Base-by-base conservation (phyloP, 2,113 vertebrate genomes). In the Brachyhypopomus occidentalis region DNA sequence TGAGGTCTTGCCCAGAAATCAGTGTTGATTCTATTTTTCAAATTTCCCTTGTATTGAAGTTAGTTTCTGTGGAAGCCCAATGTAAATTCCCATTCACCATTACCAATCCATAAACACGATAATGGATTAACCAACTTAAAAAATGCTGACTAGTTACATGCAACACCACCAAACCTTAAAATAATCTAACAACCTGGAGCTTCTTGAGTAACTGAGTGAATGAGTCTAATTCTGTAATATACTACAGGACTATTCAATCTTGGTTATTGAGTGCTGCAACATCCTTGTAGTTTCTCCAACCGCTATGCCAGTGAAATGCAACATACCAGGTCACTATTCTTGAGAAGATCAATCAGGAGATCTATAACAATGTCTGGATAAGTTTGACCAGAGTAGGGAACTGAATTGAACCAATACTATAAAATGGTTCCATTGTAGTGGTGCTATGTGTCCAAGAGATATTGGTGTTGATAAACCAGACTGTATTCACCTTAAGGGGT, bases 211-310 rank as follows among this genome's bases (percentile, higher is more conserved):
- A 76, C n/a, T 63, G 36, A 45, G 12, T 58, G 45, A 63, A 19
- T 36, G 22, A 48, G 8, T 48, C 41, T 63, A 16, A 62, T 20
- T 48, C 7, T 72, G 27, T 2, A 25, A 1, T 62, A 55, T 75
- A 45, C 16, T 55, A 34, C 74, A 72, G 67, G 66, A 78, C 17
- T 78, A 45, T 78, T 78, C 45, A 22, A 19, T 60, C 45, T 38
- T 48, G 71, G 34, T 59, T 38, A 14, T 55, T 58, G 16, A 58
- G 27, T 11, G 30, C 52, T 30, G 12, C 36, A 64, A 64, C 71
- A 56, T 58, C 62, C 34, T 12, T 58, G 41, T 59, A 41, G n/a
- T 69, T 75, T 60, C 72, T 78, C 72, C 79, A 81, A 75, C 34
- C 30, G 38, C 14, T 12, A 58, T 27, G 14, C 8, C 34, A 14